A percentile compares a stretch with the other conserved stretches of the same genome.
Evolutionary conservation across 2,113 vertebrate species (phyloP).

Genomic region (Cygnus atratus): DNA sequence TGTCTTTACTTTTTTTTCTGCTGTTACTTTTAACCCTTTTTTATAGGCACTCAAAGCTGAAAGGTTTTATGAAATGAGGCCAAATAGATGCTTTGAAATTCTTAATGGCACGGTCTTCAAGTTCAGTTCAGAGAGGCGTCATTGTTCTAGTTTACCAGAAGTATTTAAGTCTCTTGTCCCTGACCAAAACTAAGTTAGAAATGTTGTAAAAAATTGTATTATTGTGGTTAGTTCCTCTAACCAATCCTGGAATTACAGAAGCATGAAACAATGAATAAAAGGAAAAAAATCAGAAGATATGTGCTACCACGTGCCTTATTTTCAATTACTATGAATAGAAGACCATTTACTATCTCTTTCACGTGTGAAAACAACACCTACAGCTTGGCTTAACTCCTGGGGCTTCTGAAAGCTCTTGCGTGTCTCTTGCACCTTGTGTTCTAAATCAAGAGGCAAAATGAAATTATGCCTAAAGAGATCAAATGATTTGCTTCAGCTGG

Average conservation of each 20-base stretch:
- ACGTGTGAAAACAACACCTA: neutral
- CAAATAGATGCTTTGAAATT: neutral
- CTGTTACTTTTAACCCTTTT: conserved; percentile 24
- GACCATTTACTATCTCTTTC: neutral
- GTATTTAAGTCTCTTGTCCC: conserved; percentile 1
- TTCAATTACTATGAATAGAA: neutral
- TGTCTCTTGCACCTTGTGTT: accelerated
- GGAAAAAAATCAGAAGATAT: neutral
- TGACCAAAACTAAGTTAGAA: conserved; percentile 38
- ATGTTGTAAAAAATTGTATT: conserved; percentile 27
- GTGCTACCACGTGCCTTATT: conserved; percentile 16
- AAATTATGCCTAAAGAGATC: neutral
- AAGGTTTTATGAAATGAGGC: neutral
- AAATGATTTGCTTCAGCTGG: neutral
- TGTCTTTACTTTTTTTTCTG: neutral
- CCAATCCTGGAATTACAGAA: conserved; percentile 16
- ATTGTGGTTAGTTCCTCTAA: conserved; percentile 43
- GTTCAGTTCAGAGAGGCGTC: neutral
- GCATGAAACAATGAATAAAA: conserved; percentile 12
- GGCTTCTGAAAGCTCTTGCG: neutral
- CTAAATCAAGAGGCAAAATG: neutral
- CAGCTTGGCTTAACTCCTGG: neutral
- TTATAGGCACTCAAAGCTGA: neutral
- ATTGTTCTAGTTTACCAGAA: conserved; percentile 59
- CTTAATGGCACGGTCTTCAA: neutral